Conservation (phyloP, 1,140 invertebrate genomes). For the Drosophila tani region DNA sequence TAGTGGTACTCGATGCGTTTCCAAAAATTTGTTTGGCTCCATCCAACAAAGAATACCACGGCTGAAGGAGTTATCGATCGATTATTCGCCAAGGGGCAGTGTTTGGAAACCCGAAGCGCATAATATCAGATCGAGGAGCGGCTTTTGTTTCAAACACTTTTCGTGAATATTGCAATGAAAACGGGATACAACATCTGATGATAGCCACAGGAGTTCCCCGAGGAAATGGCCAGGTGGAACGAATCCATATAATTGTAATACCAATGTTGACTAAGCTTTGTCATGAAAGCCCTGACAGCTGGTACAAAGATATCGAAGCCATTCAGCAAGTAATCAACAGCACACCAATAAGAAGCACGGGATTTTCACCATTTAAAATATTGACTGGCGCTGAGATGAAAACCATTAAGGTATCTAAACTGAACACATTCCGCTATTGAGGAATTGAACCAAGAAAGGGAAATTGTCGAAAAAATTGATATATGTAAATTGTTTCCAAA, state of each 20-base stretch:
- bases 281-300: neutral
- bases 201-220: neutral
- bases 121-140: conserved; percentile 1
- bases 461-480: too few relatives aligned
- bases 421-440: too few relatives aligned
- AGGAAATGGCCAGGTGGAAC: neutral
- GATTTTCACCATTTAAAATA: too few relatives aligned
- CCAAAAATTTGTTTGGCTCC: neutral
- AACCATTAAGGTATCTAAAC: too few relatives aligned
- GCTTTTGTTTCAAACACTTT: neutral
- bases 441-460: too few relatives aligned
- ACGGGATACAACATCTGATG: neutral
- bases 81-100: neutral
- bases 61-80: neutral
- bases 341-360: too few relatives aligned
- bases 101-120: neutral
- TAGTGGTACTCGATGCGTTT: neutral
- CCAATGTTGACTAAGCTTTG: neutral
- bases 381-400: too few relatives aligned
- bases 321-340: neutral
- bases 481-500: too few relatives aligned
- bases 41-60: neutral
- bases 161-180: neutral
- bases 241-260: neutral
- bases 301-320: neutral